phyloP scores from a whole-genome alignment of 92 coral and sea anemone species.

The Parazoanthus swiftii region DNA sequence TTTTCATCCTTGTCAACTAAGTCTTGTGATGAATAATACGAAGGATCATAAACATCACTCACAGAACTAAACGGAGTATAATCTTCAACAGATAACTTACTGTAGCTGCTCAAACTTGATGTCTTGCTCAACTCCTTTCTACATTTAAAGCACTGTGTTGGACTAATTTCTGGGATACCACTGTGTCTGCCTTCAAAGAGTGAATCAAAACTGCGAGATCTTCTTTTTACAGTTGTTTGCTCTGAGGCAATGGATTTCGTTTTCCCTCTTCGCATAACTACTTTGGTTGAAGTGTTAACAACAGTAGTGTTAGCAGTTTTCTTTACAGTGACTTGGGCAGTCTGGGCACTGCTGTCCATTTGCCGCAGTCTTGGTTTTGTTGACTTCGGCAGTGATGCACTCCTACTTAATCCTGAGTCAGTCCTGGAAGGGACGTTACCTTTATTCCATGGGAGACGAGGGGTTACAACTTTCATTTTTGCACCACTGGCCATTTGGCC shows the following conservation, averaged over 20 bases:
- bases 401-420: conserved; percentile 67
- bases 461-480: conserved; percentile 78
- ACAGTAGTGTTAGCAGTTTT: conserved; percentile 18
- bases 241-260: conserved; percentile 55
- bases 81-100: conserved; percentile 72
- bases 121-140: conserved; percentile 77
- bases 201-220: conserved; percentile 86
- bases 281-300: conserved; percentile 53
- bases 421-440: conserved; percentile 68
- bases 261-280: conserved; percentile 68
- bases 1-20: conserved; percentile 65
- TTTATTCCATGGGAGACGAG: conserved; percentile 84
- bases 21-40: conserved; percentile 70
- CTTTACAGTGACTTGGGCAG: conserved; percentile 36
- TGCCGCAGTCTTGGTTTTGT: conserved; percentile 56
- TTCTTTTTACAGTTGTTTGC: conserved; percentile 58
- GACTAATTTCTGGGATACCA: conserved; percentile 57
- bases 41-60: conserved; percentile 73
- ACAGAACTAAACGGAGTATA: conserved; percentile 68
- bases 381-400: conserved; percentile 48
- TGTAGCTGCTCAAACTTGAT: conserved; percentile 64
- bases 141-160: conserved; percentile 84
- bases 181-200: conserved; percentile 62
- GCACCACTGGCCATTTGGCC: conserved; percentile 59
- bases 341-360: conserved; percentile 47